Conservation (phyloP, 2,113 vertebrate species). For the human (Homo sapiens) region DNA sequence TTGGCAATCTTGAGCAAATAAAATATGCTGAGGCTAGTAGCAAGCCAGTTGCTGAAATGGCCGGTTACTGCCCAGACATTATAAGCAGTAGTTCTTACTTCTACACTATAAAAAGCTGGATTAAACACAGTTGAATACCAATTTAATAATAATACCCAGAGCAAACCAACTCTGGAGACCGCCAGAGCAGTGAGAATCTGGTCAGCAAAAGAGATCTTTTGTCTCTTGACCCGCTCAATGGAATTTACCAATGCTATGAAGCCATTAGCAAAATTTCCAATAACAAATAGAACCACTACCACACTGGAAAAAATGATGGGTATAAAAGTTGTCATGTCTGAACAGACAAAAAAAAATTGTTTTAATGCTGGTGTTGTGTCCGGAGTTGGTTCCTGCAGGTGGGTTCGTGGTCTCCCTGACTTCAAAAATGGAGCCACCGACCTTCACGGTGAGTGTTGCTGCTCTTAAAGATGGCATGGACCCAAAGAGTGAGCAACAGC, state of each 20-base stretch:
- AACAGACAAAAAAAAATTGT: background rate
- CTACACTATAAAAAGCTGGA: accelerated
- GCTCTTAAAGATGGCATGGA: too few relatives aligned
- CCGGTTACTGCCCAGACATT: background rate
- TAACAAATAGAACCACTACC: background rate
- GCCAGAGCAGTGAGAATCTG: slow-evolving; percentile 46
- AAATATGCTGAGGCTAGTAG: slow-evolving; percentile 43
- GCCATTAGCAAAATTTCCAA: slow-evolving; percentile 32
- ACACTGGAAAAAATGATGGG: background rate
- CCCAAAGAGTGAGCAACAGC: too few relatives aligned
- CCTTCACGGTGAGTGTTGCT: too few relatives aligned
- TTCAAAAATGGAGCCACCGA: background rate
- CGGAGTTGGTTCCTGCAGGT: background rate
- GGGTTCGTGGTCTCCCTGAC: background rate
- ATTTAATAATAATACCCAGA: background rate
- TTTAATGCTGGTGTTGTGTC: background rate
- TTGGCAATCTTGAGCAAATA: slow-evolving; percentile 67
- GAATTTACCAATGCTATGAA: slow-evolving; percentile 38
- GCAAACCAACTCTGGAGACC: background rate
- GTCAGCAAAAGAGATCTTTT: background rate
- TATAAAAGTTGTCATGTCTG: background rate
- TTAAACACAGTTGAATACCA: background rate
- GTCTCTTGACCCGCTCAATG: background rate
- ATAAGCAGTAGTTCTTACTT: accelerated
- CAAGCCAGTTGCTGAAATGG: slow-evolving; percentile 48